These are phyloP conservation scores for Lagodon rhomboides DNA, from an alignment of 2,797 vertebrate genomes.

Conservation along the genomic window DNA sequence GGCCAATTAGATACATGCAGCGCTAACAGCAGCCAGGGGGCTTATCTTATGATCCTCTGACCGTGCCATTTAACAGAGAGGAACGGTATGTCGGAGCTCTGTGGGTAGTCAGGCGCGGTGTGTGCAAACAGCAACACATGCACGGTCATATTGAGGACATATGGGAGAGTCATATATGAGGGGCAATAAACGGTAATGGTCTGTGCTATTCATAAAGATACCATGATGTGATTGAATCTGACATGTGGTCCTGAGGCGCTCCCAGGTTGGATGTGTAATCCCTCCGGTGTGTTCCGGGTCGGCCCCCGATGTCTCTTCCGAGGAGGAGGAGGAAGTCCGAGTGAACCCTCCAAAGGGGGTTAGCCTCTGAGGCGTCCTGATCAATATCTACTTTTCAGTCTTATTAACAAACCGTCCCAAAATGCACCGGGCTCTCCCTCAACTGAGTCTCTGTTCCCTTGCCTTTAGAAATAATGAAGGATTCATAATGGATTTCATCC, in stretches of 20 bases:
- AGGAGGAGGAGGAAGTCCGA: conserved; percentile 9
- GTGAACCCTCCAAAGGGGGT: conserved; percentile 12
- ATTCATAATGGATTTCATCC: conserved; percentile 17
- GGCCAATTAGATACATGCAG: conserved; percentile 69
- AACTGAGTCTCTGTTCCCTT: neutral
- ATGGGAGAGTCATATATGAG: conserved; percentile 19
- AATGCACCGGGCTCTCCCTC: conserved; percentile 9
- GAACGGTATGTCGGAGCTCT: conserved; percentile 13
- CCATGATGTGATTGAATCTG: conserved; percentile 47
- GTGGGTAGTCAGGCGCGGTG: conserved; percentile 29
- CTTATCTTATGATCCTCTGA: conserved; percentile 65
- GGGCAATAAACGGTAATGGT: conserved; percentile 12
- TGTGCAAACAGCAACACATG: conserved; percentile 28
- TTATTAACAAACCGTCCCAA: conserved; percentile 11
- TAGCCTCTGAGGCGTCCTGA: conserved; percentile 4
- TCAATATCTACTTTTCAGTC: conserved; percentile 41
- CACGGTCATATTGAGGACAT: neutral
- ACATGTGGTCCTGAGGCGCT: conserved; percentile 29
- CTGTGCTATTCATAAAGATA: conserved; percentile 18
- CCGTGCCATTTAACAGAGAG: conserved; percentile 45
- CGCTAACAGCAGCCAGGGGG: conserved; percentile 58
- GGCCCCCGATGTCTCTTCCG: conserved; percentile 5
- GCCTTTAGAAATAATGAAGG: conserved; percentile 2
- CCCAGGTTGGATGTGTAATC: conserved; percentile 19
- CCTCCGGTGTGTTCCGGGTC: neutral